Conservation (phyloP, 2,797 vertebrate genomes). For the Sebastes oblongus region DNA sequence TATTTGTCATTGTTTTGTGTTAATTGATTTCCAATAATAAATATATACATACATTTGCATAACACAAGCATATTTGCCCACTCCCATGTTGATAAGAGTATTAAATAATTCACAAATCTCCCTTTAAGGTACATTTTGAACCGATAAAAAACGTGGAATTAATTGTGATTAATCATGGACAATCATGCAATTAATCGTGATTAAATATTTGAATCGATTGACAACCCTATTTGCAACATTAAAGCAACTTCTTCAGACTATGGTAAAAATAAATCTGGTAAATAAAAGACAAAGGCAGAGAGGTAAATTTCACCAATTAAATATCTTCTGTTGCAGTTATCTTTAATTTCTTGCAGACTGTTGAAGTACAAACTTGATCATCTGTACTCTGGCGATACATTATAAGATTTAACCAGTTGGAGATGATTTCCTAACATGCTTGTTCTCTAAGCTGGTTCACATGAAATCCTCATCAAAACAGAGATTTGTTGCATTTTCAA, state of each 20-base stretch:
- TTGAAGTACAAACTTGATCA: not conserved
- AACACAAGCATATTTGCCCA: no score
- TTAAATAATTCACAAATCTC: no score
- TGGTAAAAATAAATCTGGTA: not conserved
- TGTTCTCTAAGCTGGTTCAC: not conserved
- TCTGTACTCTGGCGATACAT: not conserved
- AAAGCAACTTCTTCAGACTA: slow-evolving; percentile 1
- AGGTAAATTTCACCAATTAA: not conserved
- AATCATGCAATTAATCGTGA: no score
- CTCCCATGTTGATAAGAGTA: no score
- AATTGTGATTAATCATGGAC: no score
- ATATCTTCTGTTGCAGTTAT: slow-evolving; percentile 11
- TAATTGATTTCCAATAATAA: no score
- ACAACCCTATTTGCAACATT: not conserved
- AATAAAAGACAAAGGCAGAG: slow-evolving; percentile 7
- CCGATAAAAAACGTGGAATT: no score
- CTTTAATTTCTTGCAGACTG: slow-evolving; percentile 8
- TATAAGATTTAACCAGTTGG: not conserved
- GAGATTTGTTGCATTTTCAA: not conserved
- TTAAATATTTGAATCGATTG: no score
- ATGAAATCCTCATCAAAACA: not conserved
- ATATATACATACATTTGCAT: no score
- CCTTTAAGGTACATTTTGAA: no score
- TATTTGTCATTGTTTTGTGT: no score
- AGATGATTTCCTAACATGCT: not conserved